Evolutionary conservation across 2,888 invertebrate species (phyloP).

Genomic region (Mactromeris polynyma): DNA sequence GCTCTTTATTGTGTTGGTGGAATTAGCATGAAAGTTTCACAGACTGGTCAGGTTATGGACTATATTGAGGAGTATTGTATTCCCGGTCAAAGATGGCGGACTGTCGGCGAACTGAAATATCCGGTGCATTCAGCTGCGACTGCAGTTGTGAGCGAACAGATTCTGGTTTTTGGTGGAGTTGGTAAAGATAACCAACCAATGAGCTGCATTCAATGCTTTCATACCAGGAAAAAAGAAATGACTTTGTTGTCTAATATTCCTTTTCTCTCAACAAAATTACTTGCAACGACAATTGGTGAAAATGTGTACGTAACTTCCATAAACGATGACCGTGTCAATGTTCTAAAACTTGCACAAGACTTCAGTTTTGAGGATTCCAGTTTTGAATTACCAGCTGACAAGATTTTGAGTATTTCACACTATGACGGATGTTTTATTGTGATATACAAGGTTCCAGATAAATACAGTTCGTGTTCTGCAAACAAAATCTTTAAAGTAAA

Average conservation of each 20-base stretch:
- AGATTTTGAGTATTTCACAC: conserved; percentile 66
- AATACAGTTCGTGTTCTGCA: conserved; percentile 27
- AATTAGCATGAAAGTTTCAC: conserved; percentile 50
- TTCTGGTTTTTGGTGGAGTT: conserved; percentile 70
- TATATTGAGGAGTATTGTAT: conserved; percentile 71
- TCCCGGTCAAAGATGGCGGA: conserved; percentile 62
- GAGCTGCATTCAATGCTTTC: conserved; percentile 67
- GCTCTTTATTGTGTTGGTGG: conserved; percentile 69
- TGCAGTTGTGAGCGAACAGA: conserved; percentile 64
- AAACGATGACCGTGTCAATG: conserved; percentile 47
- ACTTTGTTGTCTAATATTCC: conserved; percentile 62
- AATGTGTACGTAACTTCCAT: conserved; percentile 51
- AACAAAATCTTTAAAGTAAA: conserved; percentile 60
- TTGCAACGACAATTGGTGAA: conserved; percentile 53
- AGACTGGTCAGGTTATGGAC: conserved; percentile 54
- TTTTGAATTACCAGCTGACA: conserved; percentile 51
- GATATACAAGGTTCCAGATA: conserved; percentile 44
- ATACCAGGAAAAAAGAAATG: conserved; percentile 60
- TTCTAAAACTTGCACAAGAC: conserved; percentile 54
- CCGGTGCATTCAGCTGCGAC: conserved; percentile 65
- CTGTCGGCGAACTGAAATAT: conserved; percentile 64
- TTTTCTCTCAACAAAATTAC: conserved; percentile 45
- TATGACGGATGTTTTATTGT: conserved; percentile 58
- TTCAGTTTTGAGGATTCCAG: conserved; percentile 49
- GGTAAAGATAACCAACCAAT: conserved; percentile 43